Conservation (phyloP, 2,888 invertebrate species). For the Willowsia nigromaculata region DNA sequence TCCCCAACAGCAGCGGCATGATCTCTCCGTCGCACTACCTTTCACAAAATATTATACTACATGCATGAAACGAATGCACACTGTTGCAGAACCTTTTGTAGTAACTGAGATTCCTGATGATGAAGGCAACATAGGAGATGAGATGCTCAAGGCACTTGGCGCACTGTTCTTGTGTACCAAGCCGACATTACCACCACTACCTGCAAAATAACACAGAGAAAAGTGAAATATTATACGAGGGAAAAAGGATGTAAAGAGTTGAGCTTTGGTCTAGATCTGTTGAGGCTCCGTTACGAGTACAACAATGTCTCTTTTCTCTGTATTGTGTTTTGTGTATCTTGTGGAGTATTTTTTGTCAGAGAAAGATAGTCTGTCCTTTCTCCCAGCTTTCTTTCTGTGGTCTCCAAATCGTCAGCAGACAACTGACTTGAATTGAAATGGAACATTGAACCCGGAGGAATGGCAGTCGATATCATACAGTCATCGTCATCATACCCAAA, state of each 20-base stretch:
- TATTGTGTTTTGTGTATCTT: not conserved
- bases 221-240: slow-evolving; percentile 7
- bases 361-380: not conserved
- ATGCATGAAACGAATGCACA: not conserved
- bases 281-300: not conserved
- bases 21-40: not conserved
- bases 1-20: not conserved
- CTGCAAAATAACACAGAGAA: not conserved
- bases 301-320: not conserved
- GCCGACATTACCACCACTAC: not conserved
- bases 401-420: not conserved
- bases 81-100: not conserved
- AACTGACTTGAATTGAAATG: slow-evolving; percentile 51
- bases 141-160: slow-evolving; percentile 48
- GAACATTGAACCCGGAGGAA: slow-evolving; percentile 34
- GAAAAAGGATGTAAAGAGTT: not conserved
- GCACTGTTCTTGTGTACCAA: not conserved
- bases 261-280: not conserved
- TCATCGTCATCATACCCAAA: not conserved
- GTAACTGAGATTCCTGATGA: slow-evolving; percentile 35
- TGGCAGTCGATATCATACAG: not conserved
- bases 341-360: not conserved
- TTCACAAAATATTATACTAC: not conserved
- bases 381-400: not conserved
- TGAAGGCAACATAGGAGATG: not conserved